phyloP scores from a whole-genome alignment of 2,888 invertebrate genomes.

The Rotaria macrura region DNA sequence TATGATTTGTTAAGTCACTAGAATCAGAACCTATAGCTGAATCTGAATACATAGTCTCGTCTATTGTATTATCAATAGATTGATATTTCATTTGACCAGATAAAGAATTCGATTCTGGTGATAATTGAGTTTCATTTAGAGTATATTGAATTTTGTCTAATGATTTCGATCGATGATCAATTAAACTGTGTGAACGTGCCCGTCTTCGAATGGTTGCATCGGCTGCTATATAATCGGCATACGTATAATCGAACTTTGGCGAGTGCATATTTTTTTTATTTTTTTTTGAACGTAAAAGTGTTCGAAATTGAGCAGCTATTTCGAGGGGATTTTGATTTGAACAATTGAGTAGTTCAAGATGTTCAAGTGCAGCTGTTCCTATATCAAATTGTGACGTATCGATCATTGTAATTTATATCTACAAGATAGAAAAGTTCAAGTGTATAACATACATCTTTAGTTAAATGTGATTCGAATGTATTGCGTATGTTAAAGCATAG shows the following conservation, averaged over 20 bases:
- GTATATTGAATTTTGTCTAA: not conserved
- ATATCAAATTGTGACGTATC: not conserved
- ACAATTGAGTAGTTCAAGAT: not conserved
- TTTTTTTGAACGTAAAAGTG: not conserved
- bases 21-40: not conserved
- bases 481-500: too few relatives aligned
- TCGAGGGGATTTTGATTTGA: not conserved
- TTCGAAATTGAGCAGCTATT: not conserved
- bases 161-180: not conserved
- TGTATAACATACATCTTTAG: not conserved
- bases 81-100: not conserved
- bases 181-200: too few relatives aligned
- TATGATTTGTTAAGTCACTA: not conserved
- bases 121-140: not conserved
- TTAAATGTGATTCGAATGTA: not conserved
- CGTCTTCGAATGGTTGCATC: not conserved
- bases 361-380: not conserved
- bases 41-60: not conserved
- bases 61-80: not conserved
- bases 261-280: not conserved
- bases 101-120: not conserved
- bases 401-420: not conserved
- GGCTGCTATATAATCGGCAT: not conserved
- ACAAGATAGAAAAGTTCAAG: not conserved
- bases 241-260: not conserved